Percentiles rank a stretch among this genome's conserved stretches.
Conservation (phyloP, 2,113 vertebrate species). For the Thryonomys swinderianus region DNA sequence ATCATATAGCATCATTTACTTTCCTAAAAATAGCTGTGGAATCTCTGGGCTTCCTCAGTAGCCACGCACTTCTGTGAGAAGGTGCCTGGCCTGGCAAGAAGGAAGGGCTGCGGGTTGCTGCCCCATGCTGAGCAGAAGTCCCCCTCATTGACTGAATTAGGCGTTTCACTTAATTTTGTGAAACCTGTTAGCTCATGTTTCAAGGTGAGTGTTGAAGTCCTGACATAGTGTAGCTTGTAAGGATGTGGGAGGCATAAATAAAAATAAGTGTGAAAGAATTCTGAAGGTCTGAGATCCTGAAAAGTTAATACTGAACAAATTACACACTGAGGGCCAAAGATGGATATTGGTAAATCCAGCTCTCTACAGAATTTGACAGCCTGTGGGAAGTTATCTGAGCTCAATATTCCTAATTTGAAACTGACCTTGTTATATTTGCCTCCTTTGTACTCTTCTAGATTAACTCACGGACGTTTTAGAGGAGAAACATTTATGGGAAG, state of each 20-base stretch:
- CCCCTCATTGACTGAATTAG: not conserved
- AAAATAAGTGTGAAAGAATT: not conserved
- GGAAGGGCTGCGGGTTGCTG: not conserved
- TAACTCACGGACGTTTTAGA: not conserved
- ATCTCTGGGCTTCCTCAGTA: not conserved
- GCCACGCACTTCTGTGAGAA: not conserved
- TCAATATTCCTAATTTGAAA: not conserved
- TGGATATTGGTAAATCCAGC: not conserved
- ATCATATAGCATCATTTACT: slow-evolving; percentile 17
- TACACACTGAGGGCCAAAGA: not conserved
- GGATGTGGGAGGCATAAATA: not conserved
- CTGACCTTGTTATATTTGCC: not conserved
- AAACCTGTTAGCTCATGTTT: not conserved
- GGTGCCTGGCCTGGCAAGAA: rapidly evolving
- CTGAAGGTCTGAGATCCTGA: not conserved
- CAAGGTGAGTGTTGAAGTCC: not conserved
- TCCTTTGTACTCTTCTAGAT: slow-evolving; percentile 1
- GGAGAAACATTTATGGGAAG: not conserved
- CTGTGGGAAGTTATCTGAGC: not conserved
- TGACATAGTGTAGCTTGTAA: not conserved
- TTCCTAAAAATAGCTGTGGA: slow-evolving; percentile 31
- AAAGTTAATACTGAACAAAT: not conserved
- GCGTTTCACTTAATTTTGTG: not conserved
- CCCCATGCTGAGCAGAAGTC: not conserved
- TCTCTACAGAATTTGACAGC: not conserved